Percentiles rank a stretch among this genome's conserved stretches.
phyloP scores from a whole-genome alignment of 2,797 vertebrate species.

The Hyperoplus immaculatus region DNA sequence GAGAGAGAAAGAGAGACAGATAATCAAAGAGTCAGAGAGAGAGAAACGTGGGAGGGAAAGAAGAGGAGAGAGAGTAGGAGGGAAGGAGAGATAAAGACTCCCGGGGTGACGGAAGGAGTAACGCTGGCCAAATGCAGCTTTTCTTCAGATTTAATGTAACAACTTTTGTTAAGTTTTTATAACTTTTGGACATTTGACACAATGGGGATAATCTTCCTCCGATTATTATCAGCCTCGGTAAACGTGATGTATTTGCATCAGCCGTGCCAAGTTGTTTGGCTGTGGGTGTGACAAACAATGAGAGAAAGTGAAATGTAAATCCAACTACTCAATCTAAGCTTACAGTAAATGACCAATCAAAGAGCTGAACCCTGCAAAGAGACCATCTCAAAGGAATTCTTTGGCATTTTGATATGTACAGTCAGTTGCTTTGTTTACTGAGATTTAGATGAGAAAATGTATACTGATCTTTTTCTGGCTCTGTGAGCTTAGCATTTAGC shows the following conservation, averaged over 20 bases:
- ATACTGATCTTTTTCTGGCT: not conserved
- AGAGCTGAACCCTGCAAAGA: not conserved
- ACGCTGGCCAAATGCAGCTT: not conserved
- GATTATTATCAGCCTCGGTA: slow-evolving; percentile 4
- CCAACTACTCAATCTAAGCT: slow-evolving; percentile 1
- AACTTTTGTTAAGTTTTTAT: not conserved
- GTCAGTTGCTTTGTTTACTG: not conserved
- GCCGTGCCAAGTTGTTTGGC: slow-evolving; percentile 1
- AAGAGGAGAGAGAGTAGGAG: slow-evolving; percentile 16
- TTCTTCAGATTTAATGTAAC: not conserved
- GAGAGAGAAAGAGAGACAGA: not conserved
- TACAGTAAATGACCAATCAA: not conserved
- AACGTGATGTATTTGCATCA: not conserved
- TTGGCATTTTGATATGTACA: not conserved
- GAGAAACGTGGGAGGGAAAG: slow-evolving; percentile 9
- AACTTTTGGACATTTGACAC: slow-evolving; percentile 14
- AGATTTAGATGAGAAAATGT: not conserved
- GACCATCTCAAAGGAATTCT: not conserved
- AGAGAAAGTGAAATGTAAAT: not conserved
- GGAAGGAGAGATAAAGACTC: slow-evolving; percentile 27
- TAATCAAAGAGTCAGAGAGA: not conserved
- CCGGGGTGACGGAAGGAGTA: slow-evolving; percentile 23
- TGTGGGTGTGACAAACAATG: not conserved
- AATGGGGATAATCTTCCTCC: not conserved
- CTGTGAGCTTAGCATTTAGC: not conserved